Percentiles rank a stretch among this genome's conserved stretches.
These are phyloP conservation scores for Electrona antarctica DNA, from an alignment of 2,113 vertebrate genomes.

Conservation along the genomic window DNA sequence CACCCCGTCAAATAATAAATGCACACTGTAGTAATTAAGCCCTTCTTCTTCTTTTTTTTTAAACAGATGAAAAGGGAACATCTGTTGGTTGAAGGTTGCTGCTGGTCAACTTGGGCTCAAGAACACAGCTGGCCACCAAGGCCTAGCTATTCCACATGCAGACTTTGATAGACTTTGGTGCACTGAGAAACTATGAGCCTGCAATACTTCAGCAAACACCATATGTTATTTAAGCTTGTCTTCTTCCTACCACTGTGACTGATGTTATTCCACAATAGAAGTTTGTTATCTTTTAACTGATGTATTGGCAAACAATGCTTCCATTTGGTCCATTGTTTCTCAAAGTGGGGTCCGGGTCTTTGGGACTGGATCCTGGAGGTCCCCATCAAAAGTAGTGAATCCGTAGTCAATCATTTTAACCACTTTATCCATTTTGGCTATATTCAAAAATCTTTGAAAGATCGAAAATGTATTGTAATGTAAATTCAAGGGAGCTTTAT, in stretches of 20 bases:
- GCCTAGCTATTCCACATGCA: conserved; percentile 25
- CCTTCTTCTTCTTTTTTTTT: conserved; percentile 51
- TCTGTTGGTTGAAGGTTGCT: conserved; percentile 47
- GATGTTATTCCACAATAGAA: conserved; percentile 15
- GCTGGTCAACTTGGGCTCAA: conserved; percentile 38
- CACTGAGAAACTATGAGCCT: conserved; percentile 13
- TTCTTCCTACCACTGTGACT: conserved; percentile 19
- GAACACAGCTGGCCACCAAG: conserved; percentile 29
- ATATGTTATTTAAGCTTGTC: conserved; percentile 39
- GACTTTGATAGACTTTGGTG: conserved; percentile 44
- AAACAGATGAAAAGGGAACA: not conserved
- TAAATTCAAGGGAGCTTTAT: too few species aligned
- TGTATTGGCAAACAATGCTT: conserved; percentile 1
- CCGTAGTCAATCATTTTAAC: too few species aligned
- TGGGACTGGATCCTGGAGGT: too few species aligned
- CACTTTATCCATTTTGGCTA: too few species aligned
- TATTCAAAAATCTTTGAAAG: too few species aligned
- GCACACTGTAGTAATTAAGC: conserved; percentile 14
- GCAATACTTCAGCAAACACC: conserved; percentile 55
- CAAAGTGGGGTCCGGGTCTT: too few species aligned
- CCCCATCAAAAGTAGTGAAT: too few species aligned
- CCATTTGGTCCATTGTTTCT: not conserved
- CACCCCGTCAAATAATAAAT: conserved; percentile 25
- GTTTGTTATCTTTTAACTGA: not conserved
- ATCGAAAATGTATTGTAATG: too few species aligned